Evolutionary conservation across 92 coral and sea anemone species (phyloP), one percentile per base, ranked within the genome.

Genomic region (Umimayanthus chanpuru): DNA sequence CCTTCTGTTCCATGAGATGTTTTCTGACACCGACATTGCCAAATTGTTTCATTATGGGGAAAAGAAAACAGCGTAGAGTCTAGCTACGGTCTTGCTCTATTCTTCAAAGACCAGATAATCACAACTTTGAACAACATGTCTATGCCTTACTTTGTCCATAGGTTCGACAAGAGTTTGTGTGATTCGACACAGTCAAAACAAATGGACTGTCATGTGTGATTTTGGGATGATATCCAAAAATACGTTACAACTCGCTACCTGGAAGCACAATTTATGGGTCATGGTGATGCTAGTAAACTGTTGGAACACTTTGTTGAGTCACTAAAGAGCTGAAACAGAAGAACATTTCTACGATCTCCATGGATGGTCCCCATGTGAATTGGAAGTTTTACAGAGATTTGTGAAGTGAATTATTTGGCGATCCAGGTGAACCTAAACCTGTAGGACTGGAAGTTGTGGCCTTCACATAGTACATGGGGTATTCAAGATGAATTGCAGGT

Each of bases 401-500:
- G n/a, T 78, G 82, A 67, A 47, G 82, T 49, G 66, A 79, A 79
- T 79, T 79, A 53, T 79, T 79, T 81, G 85, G 73, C 67, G 73
- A 81, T 81, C 74, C 74, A 81, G 85, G 55, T 65, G 85, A 38
- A 20, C 85, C 85, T 61, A 64, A 81, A 81, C 85, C 74, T 81
- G 85, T 81, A 61, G 85, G 64, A 81, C 85, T 88, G 55, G 90
- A 67, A 88, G 90, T 88, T 88, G 90, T 88, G 86, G 86, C 76
- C 86, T 88, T 67, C 90, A 79, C 85, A 78, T 88, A 38, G 65
- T 88, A 38, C 90, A 88, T 67, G 85, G 86, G 49, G 90, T 86
- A 44, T 88, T 47, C 80, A 79, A 79, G 76, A n/a, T n/a, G n/a
- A n/a, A n/a, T n/a, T n/a, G 65, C 80, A 39, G 86, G 90, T 43